Conservation (phyloP, 1,140 invertebrate genomes). For the Rhagoletis pomonella region DNA sequence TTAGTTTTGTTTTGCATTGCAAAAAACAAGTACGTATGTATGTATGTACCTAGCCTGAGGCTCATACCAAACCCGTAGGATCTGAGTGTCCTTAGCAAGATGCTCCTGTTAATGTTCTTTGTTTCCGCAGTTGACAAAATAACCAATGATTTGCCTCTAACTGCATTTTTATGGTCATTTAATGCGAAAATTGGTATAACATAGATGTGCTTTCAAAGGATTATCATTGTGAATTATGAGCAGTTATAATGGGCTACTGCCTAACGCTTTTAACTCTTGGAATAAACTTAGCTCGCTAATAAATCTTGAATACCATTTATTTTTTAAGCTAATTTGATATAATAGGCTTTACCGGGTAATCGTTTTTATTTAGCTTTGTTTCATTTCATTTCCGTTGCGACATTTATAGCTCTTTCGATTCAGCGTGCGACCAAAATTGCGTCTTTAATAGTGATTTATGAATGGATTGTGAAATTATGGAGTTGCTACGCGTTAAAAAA, state of each 20-base stretch:
- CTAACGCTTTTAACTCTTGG: constrained; percentile 1
- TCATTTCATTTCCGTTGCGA: constrained; percentile 34
- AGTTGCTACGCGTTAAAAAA: constrained; percentile 13
- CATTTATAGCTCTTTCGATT: constrained; percentile 12
- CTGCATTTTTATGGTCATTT: constrained; percentile 45
- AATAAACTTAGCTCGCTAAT: not conserved
- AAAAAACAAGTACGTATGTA: too few species aligned
- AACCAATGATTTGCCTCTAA: constrained; percentile 19
- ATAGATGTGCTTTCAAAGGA: constrained; percentile 16
- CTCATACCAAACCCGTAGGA: too few species aligned
- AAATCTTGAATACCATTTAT: constrained; percentile 18
- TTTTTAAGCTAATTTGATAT: constrained; percentile 52
- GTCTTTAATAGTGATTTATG: constrained; percentile 49
- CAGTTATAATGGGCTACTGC: constrained; percentile 39
- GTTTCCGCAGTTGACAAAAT: not conserved
- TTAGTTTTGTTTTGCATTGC: too few species aligned
- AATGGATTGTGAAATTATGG: constrained; percentile 45
- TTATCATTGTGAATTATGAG: constrained; percentile 41
- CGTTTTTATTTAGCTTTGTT: constrained; percentile 34
- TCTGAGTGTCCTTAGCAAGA: too few species aligned
- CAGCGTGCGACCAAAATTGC: constrained; percentile 42
- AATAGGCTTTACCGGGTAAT: constrained; percentile 34
- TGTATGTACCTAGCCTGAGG: too few species aligned
- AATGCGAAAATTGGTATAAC: not conserved
- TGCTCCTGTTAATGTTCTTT: not conserved